Evolutionary conservation across 2,113 vertebrate genomes (phyloP).

Genomic region (Scalopus aquaticus): DNA sequence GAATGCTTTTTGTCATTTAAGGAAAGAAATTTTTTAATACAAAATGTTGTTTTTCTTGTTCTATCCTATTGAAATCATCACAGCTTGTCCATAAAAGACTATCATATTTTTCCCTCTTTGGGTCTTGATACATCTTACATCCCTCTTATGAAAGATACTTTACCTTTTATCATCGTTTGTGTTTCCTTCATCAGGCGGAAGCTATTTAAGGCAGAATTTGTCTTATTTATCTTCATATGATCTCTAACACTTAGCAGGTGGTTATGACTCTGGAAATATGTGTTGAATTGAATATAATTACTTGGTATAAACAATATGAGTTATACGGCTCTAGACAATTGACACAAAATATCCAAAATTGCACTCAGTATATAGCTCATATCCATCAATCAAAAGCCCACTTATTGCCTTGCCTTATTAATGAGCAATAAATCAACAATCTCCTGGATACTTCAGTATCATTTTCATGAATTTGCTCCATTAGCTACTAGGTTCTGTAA

Average conservation of each 20-base stretch:
- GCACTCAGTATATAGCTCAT: neutral
- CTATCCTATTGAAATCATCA: neutral
- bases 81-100: neutral
- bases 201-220: neutral
- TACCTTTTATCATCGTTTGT: neutral
- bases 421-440: neutral
- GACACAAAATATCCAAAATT: neutral
- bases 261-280: neutral
- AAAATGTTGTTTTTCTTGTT: neutral
- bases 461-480: neutral
- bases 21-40: neutral
- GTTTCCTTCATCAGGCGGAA: neutral
- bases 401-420: neutral
- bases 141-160: neutral
- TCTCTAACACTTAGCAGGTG: neutral
- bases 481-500: neutral
- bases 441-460: neutral
- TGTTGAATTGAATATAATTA: conserved; percentile 23
- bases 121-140: neutral
- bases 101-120: neutral
- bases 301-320: neutral
- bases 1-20: neutral
- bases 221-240: neutral
- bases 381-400: neutral
- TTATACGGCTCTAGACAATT: neutral